These are phyloP conservation scores for Holacanthus passer DNA, from an alignment of 2,113 vertebrate species.

Conservation along the genomic window DNA sequence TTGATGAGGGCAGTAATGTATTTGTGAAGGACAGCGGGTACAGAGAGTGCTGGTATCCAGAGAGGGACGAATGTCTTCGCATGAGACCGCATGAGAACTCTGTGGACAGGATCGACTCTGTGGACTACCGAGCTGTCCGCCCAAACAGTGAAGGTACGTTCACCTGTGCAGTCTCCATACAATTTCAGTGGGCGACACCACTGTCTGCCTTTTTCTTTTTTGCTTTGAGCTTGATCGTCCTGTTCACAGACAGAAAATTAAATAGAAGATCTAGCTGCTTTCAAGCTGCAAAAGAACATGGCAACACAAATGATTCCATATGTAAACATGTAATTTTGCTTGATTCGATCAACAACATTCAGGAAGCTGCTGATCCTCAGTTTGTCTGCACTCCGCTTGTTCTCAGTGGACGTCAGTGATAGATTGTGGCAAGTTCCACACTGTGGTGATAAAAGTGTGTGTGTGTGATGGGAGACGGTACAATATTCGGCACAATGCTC, in stretches of 20 bases:
- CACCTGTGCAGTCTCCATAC: too few relatives aligned
- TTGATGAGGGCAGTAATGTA: conserved; percentile 79
- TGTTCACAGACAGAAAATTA: not conserved
- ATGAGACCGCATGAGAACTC: conserved; percentile 84
- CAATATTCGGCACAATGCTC: conserved; percentile 22
- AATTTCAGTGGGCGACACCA: too few relatives aligned
- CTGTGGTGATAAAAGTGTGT: conserved; percentile 72
- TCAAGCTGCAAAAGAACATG: not conserved
- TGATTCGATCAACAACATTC: conserved; percentile 3
- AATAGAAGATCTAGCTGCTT: not conserved
- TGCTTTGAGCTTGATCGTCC: not conserved
- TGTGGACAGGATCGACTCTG: conserved; percentile 88
- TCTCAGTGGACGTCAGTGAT: conserved; percentile 61
- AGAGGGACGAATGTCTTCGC: conserved; percentile 80
- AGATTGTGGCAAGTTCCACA: conserved; percentile 77
- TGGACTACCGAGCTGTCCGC: conserved; percentile 83
- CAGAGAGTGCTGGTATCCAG: conserved; percentile 86
- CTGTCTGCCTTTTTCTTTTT: not conserved
- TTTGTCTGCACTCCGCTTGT: conserved; percentile 16
- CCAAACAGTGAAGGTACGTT: conserved; percentile 89
- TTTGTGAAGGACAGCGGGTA: conserved; percentile 88
- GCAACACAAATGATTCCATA: not conserved
- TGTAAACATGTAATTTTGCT: not conserved
- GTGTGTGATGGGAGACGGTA: conserved; percentile 49
- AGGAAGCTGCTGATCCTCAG: conserved; percentile 22